Evolutionary conservation across 2,797 vertebrate genomes (phyloP), one percentile per base, ranked within the genome.

Genomic region (Hylomyscus alleni): DNA sequence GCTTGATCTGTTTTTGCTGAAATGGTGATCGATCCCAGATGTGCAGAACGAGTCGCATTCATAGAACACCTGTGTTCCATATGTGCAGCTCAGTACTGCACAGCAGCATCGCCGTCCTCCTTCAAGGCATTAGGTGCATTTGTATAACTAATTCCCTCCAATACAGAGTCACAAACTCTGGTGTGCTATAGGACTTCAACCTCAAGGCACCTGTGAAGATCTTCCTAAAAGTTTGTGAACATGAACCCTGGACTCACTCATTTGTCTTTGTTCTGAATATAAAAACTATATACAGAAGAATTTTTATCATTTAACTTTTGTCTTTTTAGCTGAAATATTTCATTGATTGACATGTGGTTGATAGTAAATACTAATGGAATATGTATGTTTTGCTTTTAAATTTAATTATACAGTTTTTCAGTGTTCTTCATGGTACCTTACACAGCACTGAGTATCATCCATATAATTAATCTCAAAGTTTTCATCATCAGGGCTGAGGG

Each of bases 1-100:
- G 13, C 78, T 85, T 82, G 78, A 14, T 95, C 11, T 81, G 83
- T 96, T 96, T 96, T 96, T 85, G 67, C 69, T 95, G 40, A 89
- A 90, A 72, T 94, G 77, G 58, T 83, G 56, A 84, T 73, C 78
- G 56, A 50, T 80, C 87, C 1, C 73, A 76, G 82, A 83, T 89
- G 75, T 96, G 65, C 86, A 86, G 50, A 82, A 15, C 12, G 0
- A 31, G 29, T 14, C 62, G 82, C 56, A 84, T 81, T 92, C 86
- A 73, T 58, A 3, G 37, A 89, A 44, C 44, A 76, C 94, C 67
- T 97, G 91, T 37, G 85, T 37, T 6, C 92, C 91, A 81, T 89
- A 80, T 89, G 76, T 62, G 87, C 67, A 40, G 17, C 65, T 72
- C 56, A 60, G 65, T 81, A 84, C 78, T 94, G 77, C 81, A 91